phyloP scores from a whole-genome alignment of 2,113 vertebrate species.

The Actenoides lindsayi region DNA sequence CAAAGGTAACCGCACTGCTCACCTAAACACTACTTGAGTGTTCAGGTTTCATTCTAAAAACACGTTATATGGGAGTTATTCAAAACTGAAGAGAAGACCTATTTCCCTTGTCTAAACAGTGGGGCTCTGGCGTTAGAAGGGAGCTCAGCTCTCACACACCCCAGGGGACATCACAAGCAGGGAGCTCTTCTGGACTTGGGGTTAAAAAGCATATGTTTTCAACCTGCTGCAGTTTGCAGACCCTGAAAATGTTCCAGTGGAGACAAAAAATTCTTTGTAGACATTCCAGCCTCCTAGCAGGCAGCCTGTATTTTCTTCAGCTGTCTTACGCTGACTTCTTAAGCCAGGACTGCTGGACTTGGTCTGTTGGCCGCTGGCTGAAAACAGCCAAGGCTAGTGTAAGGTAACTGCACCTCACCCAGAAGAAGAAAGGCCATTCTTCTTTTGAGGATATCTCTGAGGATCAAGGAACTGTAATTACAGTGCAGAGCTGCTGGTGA shows the following conservation, averaged over 20 bases:
- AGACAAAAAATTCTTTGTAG: slow-evolving; percentile 33
- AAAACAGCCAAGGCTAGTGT: background rate
- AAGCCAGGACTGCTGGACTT: background rate
- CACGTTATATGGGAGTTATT: background rate
- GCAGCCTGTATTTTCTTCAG: background rate
- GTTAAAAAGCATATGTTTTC: background rate
- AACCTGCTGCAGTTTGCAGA: background rate
- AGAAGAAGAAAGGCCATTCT: slow-evolving; percentile 12
- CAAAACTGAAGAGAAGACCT: background rate
- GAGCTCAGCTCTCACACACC: background rate
- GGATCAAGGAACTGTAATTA: slow-evolving; percentile 24
- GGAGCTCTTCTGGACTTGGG: background rate
- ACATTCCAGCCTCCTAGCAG: background rate
- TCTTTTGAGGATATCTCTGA: background rate
- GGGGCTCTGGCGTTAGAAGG: background rate
- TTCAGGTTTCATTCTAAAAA: slow-evolving; percentile 5
- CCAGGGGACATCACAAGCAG: background rate
- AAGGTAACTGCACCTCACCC: background rate
- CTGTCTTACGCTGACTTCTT: background rate
- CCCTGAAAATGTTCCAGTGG: background rate
- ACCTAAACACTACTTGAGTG: slow-evolving; percentile 46
- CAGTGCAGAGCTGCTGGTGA: background rate
- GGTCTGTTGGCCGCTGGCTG: background rate
- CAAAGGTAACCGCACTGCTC: background rate
- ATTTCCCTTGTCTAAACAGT: background rate